Percentiles rank a stretch among this genome's conserved stretches.
These are phyloP conservation scores for Arvicola amphibius DNA, from an alignment of 2,797 vertebrate species.

Conservation along the genomic window DNA sequence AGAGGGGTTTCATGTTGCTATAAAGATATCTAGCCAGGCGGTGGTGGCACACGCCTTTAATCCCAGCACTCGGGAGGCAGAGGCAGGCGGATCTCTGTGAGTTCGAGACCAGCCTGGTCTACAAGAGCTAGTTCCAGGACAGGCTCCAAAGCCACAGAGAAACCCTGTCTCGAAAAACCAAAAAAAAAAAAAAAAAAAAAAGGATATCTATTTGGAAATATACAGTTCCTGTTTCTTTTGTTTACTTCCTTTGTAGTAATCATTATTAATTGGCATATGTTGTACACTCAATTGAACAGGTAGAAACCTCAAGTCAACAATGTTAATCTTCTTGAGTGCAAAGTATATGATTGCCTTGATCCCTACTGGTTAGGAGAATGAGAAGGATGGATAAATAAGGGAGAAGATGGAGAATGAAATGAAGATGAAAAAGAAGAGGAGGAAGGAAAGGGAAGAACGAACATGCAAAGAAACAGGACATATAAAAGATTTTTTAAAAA, in stretches of 20 bases:
- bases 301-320: neutral
- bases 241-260: neutral
- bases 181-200: too few species aligned
- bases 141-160: too few species aligned
- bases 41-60: too few species aligned
- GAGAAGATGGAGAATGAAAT: neutral
- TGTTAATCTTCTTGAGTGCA: neutral
- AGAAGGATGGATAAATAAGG: neutral
- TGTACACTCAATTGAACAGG: neutral
- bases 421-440: too few species aligned
- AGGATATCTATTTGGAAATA: neutral
- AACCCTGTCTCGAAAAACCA: too few species aligned
- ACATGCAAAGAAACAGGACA: neutral
- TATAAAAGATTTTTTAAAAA: too few species aligned
- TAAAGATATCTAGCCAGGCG: neutral
- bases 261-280: neutral
- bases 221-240: neutral
- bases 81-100: too few species aligned
- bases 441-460: neutral
- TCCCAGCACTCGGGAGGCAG: too few species aligned
- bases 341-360: neutral
- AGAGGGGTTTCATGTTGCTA: neutral
- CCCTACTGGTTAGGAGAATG: neutral
- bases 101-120: too few species aligned
- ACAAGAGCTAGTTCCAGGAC: too few species aligned